A percentile compares a stretch with the other conserved stretches of the same genome.
Conservation (phyloP, 92 coral and sea anemone species). For the Porites cylindrica region DNA sequence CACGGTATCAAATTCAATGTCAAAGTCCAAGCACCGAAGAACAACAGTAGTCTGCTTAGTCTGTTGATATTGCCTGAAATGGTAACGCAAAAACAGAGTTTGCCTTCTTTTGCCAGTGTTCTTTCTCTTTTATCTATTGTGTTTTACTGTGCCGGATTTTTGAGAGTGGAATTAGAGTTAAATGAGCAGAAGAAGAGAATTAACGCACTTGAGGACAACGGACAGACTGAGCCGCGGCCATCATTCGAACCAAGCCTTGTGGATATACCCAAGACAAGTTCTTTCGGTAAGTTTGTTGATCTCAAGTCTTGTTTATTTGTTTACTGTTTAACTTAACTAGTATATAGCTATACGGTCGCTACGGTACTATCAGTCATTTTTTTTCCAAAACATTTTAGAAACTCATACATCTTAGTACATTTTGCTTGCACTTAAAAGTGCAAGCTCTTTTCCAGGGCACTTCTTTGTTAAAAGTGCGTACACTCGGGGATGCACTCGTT, state of each 20-base stretch:
- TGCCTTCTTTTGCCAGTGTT: conserved; percentile 20
- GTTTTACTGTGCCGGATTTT: conserved; percentile 34
- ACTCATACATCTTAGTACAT: no score
- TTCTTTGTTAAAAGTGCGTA: no score
- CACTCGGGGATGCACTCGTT: no score
- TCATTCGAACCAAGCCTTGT: neutral
- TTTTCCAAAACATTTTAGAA: no score
- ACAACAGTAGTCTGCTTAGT: no score
- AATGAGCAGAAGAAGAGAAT: neutral
- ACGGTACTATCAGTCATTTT: no score
- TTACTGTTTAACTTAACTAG: no score
- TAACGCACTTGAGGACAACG: neutral
- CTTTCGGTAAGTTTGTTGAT: conserved; percentile 1
- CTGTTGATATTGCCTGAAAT: neutral
- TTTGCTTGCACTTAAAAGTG: no score
- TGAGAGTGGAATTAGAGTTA: conserved; percentile 1
- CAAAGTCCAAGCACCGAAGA: neutral
- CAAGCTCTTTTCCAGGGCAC: no score
- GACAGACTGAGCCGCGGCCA: neutral
- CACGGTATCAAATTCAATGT: neutral
- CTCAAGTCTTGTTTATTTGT: no score
- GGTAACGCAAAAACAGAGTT: conserved; percentile 1
- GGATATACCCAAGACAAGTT: neutral
- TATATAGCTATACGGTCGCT: no score
- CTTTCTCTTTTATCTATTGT: conserved; percentile 23